Evolutionary conservation across 1,140 invertebrate genomes (phyloP).

Genomic region (Scaptomyza pallida): DNA sequence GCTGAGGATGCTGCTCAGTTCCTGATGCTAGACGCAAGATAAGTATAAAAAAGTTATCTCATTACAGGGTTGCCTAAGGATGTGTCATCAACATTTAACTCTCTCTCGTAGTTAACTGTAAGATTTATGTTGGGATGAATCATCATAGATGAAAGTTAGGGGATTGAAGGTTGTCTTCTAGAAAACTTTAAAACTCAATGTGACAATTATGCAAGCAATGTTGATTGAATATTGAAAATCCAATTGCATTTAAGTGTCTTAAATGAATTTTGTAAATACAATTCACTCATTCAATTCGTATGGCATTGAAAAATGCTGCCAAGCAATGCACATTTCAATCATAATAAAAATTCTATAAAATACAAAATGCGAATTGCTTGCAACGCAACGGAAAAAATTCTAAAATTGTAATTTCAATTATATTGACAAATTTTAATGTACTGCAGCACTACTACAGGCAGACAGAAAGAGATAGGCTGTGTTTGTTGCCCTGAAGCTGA

Average conservation of each 20-base stretch:
- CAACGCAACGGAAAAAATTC: constrained; percentile 51
- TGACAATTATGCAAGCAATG: background rate
- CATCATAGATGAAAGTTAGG: background rate
- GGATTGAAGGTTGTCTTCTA: background rate
- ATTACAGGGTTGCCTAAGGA: background rate
- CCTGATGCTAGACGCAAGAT: constrained; percentile 8
- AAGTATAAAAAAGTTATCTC: background rate
- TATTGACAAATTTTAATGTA: constrained; percentile 81
- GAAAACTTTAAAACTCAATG: background rate
- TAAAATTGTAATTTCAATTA: constrained; percentile 76
- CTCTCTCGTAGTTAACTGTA: background rate
- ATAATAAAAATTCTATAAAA: constrained; percentile 73
- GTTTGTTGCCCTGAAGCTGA: background rate
- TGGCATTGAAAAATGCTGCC: constrained; percentile 49
- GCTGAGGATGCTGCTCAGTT: constrained; percentile 5
- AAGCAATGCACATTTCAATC: constrained; percentile 71
- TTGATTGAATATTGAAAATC: background rate
- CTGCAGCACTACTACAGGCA: constrained; percentile 8
- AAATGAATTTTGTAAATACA: background rate
- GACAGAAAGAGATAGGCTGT: background rate
- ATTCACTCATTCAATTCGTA: too few species aligned
- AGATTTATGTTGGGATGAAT: background rate
- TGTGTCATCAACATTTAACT: constrained; percentile 10
- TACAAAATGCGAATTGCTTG: constrained; percentile 43
- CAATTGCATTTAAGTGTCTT: constrained; percentile 6